These are phyloP conservation scores for Stratiomys singularior DNA, from an alignment of 2,888 invertebrate genomes.

Conservation along the genomic window DNA sequence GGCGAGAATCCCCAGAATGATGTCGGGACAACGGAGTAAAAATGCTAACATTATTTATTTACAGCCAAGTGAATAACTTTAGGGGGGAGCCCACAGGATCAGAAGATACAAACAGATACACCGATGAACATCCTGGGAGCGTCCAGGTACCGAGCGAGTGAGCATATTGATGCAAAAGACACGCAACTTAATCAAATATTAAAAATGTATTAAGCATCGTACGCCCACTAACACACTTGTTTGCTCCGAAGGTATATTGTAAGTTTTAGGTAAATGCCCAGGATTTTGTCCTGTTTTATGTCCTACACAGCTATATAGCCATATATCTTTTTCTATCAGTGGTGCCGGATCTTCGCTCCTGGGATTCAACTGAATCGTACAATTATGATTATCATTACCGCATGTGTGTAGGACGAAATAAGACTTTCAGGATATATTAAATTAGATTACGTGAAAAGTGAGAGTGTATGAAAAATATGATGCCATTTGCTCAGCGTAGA, in stretches of 20 bases:
- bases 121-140: not conserved
- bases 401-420: not conserved
- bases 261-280: not conserved
- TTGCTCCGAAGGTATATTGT: not conserved
- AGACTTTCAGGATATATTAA: not conserved
- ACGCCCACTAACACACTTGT: constrained; percentile 12
- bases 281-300: constrained; percentile 2
- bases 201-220: constrained; percentile 32
- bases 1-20: constrained; percentile 17
- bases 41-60: constrained; percentile 18
- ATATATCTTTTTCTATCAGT: not conserved
- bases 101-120: not conserved
- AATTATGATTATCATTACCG: too few species aligned
- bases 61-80: constrained; percentile 7
- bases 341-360: not conserved
- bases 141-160: not conserved
- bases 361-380: not conserved
- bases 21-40: not conserved
- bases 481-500: too few species aligned
- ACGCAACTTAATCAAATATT: constrained; percentile 25
- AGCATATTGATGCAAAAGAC: constrained; percentile 14
- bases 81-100: not conserved
- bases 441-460: too few species aligned
- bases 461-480: too few species aligned
- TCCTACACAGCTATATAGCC: not conserved